phyloP scores from a whole-genome alignment of 2,113 vertebrate genomes.

The Anser cygnoides region DNA sequence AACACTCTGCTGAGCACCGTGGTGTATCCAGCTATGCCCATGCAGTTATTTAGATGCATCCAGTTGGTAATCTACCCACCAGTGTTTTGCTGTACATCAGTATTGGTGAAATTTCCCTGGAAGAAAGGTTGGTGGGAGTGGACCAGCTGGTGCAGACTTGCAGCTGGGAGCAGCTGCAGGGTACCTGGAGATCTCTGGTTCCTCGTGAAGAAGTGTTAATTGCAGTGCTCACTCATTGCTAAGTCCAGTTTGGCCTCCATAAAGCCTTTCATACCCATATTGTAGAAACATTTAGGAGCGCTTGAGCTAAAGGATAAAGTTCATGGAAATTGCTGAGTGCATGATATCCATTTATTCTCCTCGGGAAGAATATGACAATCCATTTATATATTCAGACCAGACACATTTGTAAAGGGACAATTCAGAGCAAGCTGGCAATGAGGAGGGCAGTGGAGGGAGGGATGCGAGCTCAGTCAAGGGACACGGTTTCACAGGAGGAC shows the following conservation, averaged over 20 bases:
- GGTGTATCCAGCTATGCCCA: not conserved
- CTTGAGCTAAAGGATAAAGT: constrained; percentile 32
- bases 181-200: constrained; percentile 11
- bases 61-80: not conserved
- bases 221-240: not conserved
- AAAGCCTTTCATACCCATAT: not conserved
- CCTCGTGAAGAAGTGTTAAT: constrained; percentile 11
- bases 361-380: constrained; percentile 15
- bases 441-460: not conserved
- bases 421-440: constrained; percentile 9
- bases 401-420: constrained; percentile 9
- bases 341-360: constrained; percentile 8
- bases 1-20: not conserved
- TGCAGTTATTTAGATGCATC: not conserved
- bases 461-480: not conserved
- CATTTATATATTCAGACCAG: constrained; percentile 32
- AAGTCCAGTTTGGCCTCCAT: constrained; percentile 18
- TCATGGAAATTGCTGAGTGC: not conserved
- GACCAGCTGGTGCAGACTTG: constrained; percentile 49
- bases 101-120: constrained; percentile 38
- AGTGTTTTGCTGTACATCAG: not conserved
- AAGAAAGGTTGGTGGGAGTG: constrained; percentile 45
- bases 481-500: not conserved
- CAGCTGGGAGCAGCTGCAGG: constrained; percentile 52
- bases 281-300: not conserved